Evolutionary conservation across 2,888 invertebrate species (phyloP), one percentile per base, ranked within the genome.

Genomic region (Disparrhopalites patrizii): DNA sequence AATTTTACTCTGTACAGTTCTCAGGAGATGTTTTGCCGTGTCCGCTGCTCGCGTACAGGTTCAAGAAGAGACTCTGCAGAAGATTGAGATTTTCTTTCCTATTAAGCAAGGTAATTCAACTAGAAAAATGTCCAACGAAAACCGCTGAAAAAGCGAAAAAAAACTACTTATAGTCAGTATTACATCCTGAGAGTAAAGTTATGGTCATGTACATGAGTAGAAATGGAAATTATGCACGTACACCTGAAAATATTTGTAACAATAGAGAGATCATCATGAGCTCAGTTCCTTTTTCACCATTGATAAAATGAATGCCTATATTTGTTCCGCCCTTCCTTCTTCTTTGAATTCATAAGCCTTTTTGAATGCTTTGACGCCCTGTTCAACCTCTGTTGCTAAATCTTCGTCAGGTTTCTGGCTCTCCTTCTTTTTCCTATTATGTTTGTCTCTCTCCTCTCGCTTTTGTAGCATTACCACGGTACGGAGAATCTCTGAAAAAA

Each of bases 21-120:
- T 54, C 10, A 54, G 63, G 18, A 58, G 62, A 18, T 70, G 70
- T 4, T 75, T 75, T 64, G 62, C 55, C 0, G 50, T 73, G 8
- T 68, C 75, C n/a, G 73, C 73, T 4, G 63, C 58, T 10, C 50
- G 75, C 54, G 75, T 75, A 15, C 75, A 75, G 65, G 60, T 75
- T 18, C 73, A 73, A 62, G 75, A 75, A 31, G 73, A 75, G 25
- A 66, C 70, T 36, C 47, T 71, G 13, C 73, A 75, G 43, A 62
- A 70, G 51, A 70, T 74, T 18, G 66, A 66, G 33, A 62, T 75
- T 5, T 18, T 18, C 20, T 43, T 43, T 43, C 43, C 43, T 43
- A 43, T 20, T 43, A 20, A 20, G n/a, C 43, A 5, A 5, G n/a
- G 43, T 43, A 43, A 43, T 10, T 27, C 55, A 8, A 56, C n/a